These are phyloP conservation scores for Pterocles gutturalis DNA, from an alignment of 2,113 vertebrate species.

Conservation along the genomic window DNA sequence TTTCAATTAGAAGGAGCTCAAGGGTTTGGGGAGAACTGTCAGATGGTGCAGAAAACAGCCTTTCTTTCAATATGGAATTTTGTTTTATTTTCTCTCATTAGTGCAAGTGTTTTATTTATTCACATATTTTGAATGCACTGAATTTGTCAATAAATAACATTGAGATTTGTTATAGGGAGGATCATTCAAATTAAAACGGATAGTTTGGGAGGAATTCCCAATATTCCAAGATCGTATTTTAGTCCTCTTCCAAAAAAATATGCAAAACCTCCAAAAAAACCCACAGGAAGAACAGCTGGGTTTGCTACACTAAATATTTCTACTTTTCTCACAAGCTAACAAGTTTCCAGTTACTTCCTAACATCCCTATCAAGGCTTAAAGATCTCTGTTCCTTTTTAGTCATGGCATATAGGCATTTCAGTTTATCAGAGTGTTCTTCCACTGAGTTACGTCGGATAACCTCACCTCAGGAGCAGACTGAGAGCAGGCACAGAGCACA, in stretches of 20 bases:
- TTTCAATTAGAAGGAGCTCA: not conserved
- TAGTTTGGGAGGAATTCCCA: not conserved
- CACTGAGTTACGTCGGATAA: fast-evolving
- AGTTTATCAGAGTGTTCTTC: not conserved
- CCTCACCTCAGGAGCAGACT: not conserved
- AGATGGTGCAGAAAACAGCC: not conserved
- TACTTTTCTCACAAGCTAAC: not conserved
- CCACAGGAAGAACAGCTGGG: not conserved
- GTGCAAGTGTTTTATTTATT: not conserved
- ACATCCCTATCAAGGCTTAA: not conserved
- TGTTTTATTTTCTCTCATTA: not conserved
- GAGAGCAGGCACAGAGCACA: not conserved
- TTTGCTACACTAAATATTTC: not conserved
- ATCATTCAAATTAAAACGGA: not conserved
- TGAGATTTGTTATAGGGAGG: not conserved
- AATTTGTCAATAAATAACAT: not conserved
- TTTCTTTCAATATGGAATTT: not conserved
- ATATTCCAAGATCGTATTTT: not conserved
- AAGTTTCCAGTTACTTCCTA: not conserved
- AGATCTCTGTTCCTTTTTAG: not conserved
- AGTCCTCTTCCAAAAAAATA: not conserved
- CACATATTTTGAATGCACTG: not conserved
- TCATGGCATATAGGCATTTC: not conserved
- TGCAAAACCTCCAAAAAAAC: not conserved
- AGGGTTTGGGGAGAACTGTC: not conserved